Conservation (phyloP, 92 coral and sea anemone genomes). For the Montipora capitata region DNA sequence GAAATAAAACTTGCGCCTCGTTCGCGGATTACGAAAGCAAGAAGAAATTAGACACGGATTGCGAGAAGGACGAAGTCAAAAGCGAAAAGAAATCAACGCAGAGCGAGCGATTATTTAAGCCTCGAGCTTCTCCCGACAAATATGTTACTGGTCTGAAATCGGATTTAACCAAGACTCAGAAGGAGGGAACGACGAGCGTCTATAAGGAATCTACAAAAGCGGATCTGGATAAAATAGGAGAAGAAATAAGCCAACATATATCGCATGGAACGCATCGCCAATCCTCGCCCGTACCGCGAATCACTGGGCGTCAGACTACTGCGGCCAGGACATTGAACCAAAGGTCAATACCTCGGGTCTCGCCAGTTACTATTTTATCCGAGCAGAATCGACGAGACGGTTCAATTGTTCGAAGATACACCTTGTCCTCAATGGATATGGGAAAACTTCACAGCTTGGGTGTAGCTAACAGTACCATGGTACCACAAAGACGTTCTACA, state of each 20-base stretch:
- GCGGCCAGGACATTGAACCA: conserved; percentile 15
- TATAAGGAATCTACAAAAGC: not conserved
- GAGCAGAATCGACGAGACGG: conserved; percentile 22
- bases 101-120: conserved; percentile 2
- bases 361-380: conserved; percentile 13
- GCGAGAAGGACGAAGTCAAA: not conserved
- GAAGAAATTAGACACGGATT: not conserved
- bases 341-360: conserved; percentile 1
- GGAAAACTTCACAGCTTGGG: conserved; percentile 14
- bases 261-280: conserved; percentile 26
- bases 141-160: not conserved
- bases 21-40: not conserved
- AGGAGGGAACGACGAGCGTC: not conserved
- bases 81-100: not conserved
- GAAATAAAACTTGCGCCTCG: not conserved
- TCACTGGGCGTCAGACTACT: conserved; percentile 14
- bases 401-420: conserved; percentile 38
- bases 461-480: not conserved
- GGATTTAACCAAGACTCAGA: not conserved
- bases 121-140: not conserved
- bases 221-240: conserved; percentile 4
- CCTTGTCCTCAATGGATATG: conserved; percentile 58
- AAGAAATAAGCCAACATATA: conserved; percentile 8
- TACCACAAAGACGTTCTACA: conserved; percentile 12
- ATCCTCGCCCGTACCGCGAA: conserved; percentile 28